phyloP scores from a whole-genome alignment of 2,888 invertebrate genomes.

The Macroteleia sp. region DNA sequence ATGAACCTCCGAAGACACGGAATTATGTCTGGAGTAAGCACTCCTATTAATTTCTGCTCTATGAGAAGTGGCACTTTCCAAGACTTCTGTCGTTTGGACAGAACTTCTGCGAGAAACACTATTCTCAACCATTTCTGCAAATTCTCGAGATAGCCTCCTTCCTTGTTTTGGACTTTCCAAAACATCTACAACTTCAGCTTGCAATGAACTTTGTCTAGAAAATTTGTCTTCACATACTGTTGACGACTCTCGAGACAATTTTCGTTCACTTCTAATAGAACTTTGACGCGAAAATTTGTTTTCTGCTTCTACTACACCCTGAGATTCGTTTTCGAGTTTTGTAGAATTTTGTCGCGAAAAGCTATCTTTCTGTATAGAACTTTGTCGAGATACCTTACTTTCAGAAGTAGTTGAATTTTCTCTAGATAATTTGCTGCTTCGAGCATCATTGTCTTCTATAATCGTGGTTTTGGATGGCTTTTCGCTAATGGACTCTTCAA shows the following conservation, averaged over 20 bases:
- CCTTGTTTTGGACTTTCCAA: constrained; percentile 24
- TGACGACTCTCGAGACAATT: constrained; percentile 42
- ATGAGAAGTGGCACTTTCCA: constrained; percentile 20
- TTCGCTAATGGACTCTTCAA: constrained; percentile 85
- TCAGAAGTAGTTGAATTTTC: constrained; percentile 27
- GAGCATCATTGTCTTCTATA: too few species aligned
- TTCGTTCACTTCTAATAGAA: constrained; percentile 28
- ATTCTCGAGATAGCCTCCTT: constrained; percentile 40
- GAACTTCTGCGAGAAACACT: constrained; percentile 41
- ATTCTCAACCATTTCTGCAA: constrained; percentile 37
- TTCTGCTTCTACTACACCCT: constrained; percentile 38
- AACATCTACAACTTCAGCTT: constrained; percentile 28
- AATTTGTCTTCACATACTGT: constrained; percentile 29
- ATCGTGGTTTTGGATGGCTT: constrained; percentile 64
- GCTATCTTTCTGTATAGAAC: constrained; percentile 47
- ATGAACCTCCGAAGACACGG: constrained; percentile 37
- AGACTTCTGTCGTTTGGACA: constrained; percentile 15
- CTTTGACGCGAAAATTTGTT: constrained; percentile 53
- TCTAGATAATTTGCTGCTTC: too few species aligned
- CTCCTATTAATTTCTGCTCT: constrained; percentile 58
- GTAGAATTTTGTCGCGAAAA: constrained; percentile 18
- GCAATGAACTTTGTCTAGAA: constrained; percentile 58
- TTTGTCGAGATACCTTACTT: constrained; percentile 38
- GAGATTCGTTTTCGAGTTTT: constrained; percentile 15
- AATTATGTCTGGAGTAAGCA: constrained; percentile 57